Evolutionary conservation across 2,888 invertebrate genomes (phyloP), one percentile per base, ranked within the genome.

Genomic region (Monochamus alternatus): DNA sequence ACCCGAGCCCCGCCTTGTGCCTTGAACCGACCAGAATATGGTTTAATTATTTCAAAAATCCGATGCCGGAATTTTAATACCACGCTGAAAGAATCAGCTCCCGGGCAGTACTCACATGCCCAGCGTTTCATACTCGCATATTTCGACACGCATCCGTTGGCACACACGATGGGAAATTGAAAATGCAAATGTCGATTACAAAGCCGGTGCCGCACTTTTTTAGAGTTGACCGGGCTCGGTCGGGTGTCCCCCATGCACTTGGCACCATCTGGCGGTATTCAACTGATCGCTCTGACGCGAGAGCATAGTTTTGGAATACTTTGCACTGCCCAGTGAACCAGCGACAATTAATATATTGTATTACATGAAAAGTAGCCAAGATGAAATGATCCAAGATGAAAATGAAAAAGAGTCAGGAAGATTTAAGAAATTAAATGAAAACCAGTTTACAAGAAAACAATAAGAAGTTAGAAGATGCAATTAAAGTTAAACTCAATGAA

Each of bases 121-220:
- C 74, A 64, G 58, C 65, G 73, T 73, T 78, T 80, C 72, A 74
- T 78, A 82, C 80, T 80, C 80, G 76, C 78, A 82, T 81, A 80
- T 83, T 82, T 80, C 77, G 80, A 80, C 78, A 80, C 75, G 79
- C 80, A 79, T 80, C 81, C 78, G 77, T 78, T 75, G 75, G 73
- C 80, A 78, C 80, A 78, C 78, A 79, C 74, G 73, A 77, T 73
- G 79, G 82, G 81, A 82, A 82, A 83, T 82, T 82, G 83, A 82
- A 84, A 83, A 84, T 82, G 83, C 81, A 84, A 84, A 83, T 83
- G 73, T 76, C 70, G 66, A 74, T 62, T 77, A 81, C 79, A 80
- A 79, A 79, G 78, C 80, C 70, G 74, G 51, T 59, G 71, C 75
- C 70, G 75, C 64, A 73, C 64, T 78, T 81, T 81, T 80, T 81